phyloP scores from a whole-genome alignment of 1,140 invertebrate species.

The Onthophagus taurus region DNA sequence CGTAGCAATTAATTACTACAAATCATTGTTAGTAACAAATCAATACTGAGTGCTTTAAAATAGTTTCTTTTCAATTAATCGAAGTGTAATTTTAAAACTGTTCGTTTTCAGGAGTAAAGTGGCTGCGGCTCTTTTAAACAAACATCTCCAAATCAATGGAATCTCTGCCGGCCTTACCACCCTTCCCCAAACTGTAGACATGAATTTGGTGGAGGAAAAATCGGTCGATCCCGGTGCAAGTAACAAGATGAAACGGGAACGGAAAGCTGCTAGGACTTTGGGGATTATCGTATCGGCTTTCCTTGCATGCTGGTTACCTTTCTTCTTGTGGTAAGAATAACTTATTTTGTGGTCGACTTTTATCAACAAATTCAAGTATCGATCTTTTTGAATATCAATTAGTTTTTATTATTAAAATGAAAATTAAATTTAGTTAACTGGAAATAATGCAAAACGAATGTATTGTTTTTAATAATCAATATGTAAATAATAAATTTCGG shows the following conservation, averaged over 20 bases:
- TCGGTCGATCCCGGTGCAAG: slow-evolving; percentile 47
- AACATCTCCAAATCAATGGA: slow-evolving; percentile 79
- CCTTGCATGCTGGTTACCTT: slow-evolving; percentile 87
- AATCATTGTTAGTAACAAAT: too few species aligned
- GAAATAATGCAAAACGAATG: too few species aligned
- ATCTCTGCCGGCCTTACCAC: slow-evolving; percentile 59
- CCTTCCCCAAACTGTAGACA: slow-evolving; percentile 40
- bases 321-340: slow-evolving; percentile 86
- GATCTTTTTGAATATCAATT: too few species aligned
- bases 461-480: too few species aligned
- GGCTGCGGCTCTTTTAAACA: slow-evolving; percentile 70
- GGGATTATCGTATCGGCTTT: slow-evolving; percentile 94
- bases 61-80: slow-evolving; percentile 10
- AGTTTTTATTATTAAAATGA: too few species aligned
- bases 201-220: slow-evolving; percentile 46
- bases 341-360: too few species aligned
- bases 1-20: too few species aligned
- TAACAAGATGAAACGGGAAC: slow-evolving; percentile 82
- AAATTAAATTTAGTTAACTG: too few species aligned
- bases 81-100: background rate
- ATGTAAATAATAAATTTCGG: too few species aligned
- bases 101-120: slow-evolving; percentile 62
- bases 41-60: too few species aligned
- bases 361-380: too few species aligned
- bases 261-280: slow-evolving; percentile 87